These are phyloP conservation scores for Esox lucius DNA, from an alignment of 2,797 vertebrate species.

Conservation along the genomic window DNA sequence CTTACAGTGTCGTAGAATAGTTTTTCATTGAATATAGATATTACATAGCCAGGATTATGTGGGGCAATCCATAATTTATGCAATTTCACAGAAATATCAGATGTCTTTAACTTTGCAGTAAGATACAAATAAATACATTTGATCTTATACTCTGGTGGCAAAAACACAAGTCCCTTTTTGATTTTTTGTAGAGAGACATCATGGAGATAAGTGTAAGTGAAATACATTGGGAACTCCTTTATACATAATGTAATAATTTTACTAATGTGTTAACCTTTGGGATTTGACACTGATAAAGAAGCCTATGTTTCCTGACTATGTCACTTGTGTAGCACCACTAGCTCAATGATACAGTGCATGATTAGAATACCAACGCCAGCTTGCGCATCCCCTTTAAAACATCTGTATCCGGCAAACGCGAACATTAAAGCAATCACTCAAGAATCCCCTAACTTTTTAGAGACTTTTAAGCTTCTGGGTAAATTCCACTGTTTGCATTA, in stretches of 20 bases:
- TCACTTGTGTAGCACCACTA: constrained; percentile 26
- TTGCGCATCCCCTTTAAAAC: not conserved
- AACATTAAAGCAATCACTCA: constrained; percentile 12
- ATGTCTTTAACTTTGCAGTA: constrained; percentile 10
- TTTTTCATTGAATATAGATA: constrained; percentile 12
- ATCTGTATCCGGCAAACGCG: not conserved
- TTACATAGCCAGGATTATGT: constrained; percentile 8
- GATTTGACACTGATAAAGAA: not conserved
- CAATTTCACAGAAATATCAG: constrained; percentile 30
- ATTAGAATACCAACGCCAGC: not conserved
- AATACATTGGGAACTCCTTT: constrained; percentile 9
- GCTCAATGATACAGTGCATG: constrained; percentile 11
- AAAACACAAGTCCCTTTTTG: constrained; percentile 18
- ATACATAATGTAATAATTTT: not conserved
- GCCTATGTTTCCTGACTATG: not conserved
- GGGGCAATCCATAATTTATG: constrained; percentile 27
- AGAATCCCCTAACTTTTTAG: not conserved
- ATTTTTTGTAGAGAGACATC: constrained; percentile 3
- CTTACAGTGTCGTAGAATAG: not conserved
- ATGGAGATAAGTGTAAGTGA: not conserved
- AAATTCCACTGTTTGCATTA: not conserved
- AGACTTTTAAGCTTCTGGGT: constrained; percentile 2
- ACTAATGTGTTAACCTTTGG: not conserved
- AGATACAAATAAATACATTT: constrained; percentile 28
- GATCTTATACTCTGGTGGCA: constrained; percentile 17